Evolutionary conservation across 2,888 invertebrate genomes (phyloP).

Genomic region (Tupiocoris notatus): DNA sequence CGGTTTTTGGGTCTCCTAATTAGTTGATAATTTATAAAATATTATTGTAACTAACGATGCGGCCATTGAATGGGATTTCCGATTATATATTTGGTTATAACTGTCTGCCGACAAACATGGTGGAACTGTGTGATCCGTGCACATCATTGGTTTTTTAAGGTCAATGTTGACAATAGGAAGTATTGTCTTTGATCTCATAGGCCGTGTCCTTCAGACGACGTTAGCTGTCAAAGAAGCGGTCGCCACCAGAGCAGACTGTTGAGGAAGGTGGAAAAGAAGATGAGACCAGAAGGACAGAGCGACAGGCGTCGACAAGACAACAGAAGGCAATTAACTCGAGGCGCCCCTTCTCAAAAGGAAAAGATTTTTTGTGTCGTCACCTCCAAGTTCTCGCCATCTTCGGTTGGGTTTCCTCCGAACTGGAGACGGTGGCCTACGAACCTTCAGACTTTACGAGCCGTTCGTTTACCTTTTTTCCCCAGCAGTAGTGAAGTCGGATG

Average conservation of each 20-base stretch:
- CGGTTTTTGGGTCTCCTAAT: no score
- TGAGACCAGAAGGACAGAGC: background rate
- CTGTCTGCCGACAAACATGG: no score
- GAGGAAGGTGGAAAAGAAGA: background rate
- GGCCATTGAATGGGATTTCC: no score
- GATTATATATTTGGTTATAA: no score
- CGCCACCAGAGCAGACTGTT: background rate
- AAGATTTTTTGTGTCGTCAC: constrained; percentile 32
- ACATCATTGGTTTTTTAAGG: no score
- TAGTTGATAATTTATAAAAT: no score
- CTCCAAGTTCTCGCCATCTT: constrained; percentile 14
- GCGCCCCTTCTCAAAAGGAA: constrained; percentile 14
- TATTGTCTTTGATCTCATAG: no score
- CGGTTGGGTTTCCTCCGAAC: background rate
- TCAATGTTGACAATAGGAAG: no score
- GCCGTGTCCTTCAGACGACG: background rate
- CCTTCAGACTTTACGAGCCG: background rate
- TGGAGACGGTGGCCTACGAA: background rate
- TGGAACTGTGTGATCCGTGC: no score
- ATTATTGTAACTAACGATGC: no score
- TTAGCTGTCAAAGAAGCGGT: background rate
- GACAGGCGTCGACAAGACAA: constrained; percentile 38
- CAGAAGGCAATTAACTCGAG: constrained; percentile 38
- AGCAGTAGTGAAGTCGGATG: background rate
- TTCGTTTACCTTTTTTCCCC: background rate